phyloP scores from a whole-genome alignment of 2,797 vertebrate species.

The Rhynchotus rufescens region DNA sequence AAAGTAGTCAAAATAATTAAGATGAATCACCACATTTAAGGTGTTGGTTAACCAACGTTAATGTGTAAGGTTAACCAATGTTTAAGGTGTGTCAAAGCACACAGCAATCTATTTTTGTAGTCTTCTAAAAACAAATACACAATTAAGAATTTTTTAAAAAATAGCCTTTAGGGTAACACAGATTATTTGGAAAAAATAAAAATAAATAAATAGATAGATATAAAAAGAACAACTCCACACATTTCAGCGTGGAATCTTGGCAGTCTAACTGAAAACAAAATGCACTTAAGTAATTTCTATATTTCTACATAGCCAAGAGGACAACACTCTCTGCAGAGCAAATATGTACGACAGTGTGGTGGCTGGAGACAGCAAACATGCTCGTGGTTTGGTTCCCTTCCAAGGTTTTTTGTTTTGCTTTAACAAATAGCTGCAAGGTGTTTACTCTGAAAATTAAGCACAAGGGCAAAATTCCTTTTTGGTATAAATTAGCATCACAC shows the following conservation, averaged over 20 bases:
- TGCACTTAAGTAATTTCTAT: conserved; percentile 62
- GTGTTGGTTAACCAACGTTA: neutral
- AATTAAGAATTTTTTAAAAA: conserved; percentile 22
- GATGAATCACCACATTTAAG: neutral
- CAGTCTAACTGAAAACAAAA: conserved; percentile 61
- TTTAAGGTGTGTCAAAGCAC: neutral
- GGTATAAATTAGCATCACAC: conserved; percentile 21
- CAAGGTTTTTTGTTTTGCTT: conserved; percentile 67
- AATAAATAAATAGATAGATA: neutral
- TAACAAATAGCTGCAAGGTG: conserved; percentile 52
- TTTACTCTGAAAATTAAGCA: conserved; percentile 48
- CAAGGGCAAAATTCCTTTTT: conserved; percentile 20
- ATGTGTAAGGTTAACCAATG: too few relatives aligned
- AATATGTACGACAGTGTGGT: neutral
- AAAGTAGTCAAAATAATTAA: conserved; percentile 4
- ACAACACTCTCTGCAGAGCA: conserved; percentile 60
- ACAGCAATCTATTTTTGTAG: neutral
- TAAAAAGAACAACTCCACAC: neutral
- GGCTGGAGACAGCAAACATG: conserved; percentile 52
- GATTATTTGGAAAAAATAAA: conserved; percentile 37
- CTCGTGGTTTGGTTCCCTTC: conserved; percentile 70
- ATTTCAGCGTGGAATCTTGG: conserved; percentile 54
- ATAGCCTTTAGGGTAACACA: conserved; percentile 43
- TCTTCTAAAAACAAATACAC: conserved; percentile 15
- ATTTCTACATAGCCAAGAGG: conserved; percentile 67